Percentiles rank a stretch among this genome's conserved stretches.
Conservation (phyloP, 2,888 invertebrate species). For the Mesoligia furuncula region DNA sequence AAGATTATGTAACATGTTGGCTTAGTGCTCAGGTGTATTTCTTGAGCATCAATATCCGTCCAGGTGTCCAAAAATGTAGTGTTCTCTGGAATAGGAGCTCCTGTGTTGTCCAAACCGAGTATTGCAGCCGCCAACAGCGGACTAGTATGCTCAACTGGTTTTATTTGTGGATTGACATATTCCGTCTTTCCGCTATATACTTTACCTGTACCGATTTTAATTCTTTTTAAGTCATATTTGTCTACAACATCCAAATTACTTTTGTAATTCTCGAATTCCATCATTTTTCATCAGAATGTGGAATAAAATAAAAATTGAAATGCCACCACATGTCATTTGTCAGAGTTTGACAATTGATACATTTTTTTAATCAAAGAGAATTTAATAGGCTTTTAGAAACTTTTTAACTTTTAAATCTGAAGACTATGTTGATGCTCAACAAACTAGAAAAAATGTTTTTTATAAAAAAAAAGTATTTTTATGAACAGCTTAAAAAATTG, state of each 20-base stretch:
- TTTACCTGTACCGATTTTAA: slow-evolving; percentile 69
- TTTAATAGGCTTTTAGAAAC: background rate
- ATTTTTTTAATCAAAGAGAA: slow-evolving; percentile 2
- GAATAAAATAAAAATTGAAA: slow-evolving; percentile 11
- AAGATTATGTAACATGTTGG: slow-evolving; percentile 91
- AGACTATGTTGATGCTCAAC: background rate
- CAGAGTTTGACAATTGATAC: slow-evolving; percentile 9
- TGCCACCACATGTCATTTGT: slow-evolving; percentile 24
- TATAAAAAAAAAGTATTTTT: background rate
- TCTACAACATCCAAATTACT: slow-evolving; percentile 75
- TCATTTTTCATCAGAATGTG: slow-evolving; percentile 20
- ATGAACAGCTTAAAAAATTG: background rate
- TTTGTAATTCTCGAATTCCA: slow-evolving; percentile 62
- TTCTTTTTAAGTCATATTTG: slow-evolving; percentile 69
- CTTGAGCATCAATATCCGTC: slow-evolving; percentile 89
- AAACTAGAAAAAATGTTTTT: too few relatives aligned
- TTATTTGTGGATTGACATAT: slow-evolving; percentile 61
- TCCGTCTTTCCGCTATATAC: slow-evolving; percentile 72
- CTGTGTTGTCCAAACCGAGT: slow-evolving; percentile 83
- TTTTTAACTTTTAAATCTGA: slow-evolving; percentile 9
- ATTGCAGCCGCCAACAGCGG: slow-evolving; percentile 79
- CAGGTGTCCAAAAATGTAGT: slow-evolving; percentile 78
- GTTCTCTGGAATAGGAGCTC: slow-evolving; percentile 72
- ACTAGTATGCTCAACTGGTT: slow-evolving; percentile 55
- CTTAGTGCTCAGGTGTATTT: slow-evolving; percentile 83